These are phyloP conservation scores for Notospermus geniculatus DNA, from an alignment of 1,140 invertebrate genomes.

Conservation along the genomic window DNA sequence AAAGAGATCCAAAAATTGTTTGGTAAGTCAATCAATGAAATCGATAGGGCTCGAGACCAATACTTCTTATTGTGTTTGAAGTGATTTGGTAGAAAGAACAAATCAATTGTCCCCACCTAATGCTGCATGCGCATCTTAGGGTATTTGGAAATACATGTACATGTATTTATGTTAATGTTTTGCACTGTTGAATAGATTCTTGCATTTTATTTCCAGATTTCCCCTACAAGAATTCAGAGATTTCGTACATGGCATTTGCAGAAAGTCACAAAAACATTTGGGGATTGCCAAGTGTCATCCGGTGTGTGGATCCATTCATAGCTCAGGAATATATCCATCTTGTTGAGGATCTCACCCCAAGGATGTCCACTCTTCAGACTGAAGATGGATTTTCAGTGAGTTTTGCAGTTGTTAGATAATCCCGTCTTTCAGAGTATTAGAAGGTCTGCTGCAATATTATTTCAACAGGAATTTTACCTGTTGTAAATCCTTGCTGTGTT, in stretches of 20 bases:
- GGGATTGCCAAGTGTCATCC: slow-evolving; percentile 38
- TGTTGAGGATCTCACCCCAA: slow-evolving; percentile 41
- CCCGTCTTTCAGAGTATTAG: no score
- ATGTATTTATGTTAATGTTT: slow-evolving; percentile 23
- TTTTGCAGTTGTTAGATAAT: no score
- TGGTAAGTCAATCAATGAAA: slow-evolving; percentile 32
- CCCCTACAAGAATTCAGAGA: slow-evolving; percentile 30
- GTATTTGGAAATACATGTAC: no score
- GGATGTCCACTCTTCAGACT: slow-evolving; percentile 29
- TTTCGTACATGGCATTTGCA: slow-evolving; percentile 36
- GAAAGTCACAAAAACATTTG: slow-evolving; percentile 32
- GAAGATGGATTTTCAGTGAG: slow-evolving; percentile 39
- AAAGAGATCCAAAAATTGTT: slow-evolving; percentile 28
- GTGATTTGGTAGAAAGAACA: no score
- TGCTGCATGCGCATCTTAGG: no score
- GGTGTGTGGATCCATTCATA: slow-evolving; percentile 28
- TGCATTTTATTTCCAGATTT: slow-evolving; percentile 31
- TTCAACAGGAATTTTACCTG: background rate
- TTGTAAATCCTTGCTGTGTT: background rate
- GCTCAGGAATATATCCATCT: slow-evolving; percentile 41
- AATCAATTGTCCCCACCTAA: no score
- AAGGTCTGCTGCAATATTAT: background rate
- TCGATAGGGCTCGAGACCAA: no score
- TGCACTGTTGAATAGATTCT: slow-evolving; percentile 21
- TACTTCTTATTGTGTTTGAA: no score